Evolutionary conservation across 2,113 vertebrate genomes (phyloP), one percentile per base, ranked within the genome.

Genomic region (Laterallus jamaicensis): DNA sequence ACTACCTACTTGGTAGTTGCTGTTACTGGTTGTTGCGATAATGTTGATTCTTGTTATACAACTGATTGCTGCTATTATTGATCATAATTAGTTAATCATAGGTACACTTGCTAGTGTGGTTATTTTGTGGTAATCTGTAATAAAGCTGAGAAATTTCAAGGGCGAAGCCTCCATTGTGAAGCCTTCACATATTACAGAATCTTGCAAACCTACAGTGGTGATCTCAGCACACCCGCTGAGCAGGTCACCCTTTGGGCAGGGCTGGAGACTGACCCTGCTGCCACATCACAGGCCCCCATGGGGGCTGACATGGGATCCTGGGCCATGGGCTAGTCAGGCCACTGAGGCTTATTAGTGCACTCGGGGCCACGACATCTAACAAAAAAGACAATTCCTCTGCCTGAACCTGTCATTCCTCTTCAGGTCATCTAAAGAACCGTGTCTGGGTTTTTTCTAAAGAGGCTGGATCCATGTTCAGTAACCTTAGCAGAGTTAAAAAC

Each of bases 151-250:
- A 39, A 28, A 42, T 35, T 12, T 3, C 25, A 9, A 44, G 10
- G 42, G 49, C 7, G 39, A 59, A 35, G 49, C 54, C 11, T 40
- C 29, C 13, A 1, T 2, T 9, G 17, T 47, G 44, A 47, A 47
- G 35, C 39, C 37, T 12, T 17, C 1, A 4, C 6, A 10, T 31
- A 11, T 62, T 6, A 40, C 12, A 44, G 28, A 73, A 6, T 20
- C 15, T 28, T 1, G 2, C 1, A 0, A 42, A 37, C 35, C 15
- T 15, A 21, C 0, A 1, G 29, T 15, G 2, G 3, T 4, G 1
- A 19, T 26, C 9, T 40, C 20, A 1, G 2, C 8, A 10, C 9
- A 12, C 15, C n/a, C 0, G 1, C 26, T 4, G 26, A 14, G 24
- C 1, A 9, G 7, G 13, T 14, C 56, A 22, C 52, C 4, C 25